Base-by-base conservation (phyloP, 2,888 invertebrate genomes). In the Xanthorhoe spadicearia region DNA sequence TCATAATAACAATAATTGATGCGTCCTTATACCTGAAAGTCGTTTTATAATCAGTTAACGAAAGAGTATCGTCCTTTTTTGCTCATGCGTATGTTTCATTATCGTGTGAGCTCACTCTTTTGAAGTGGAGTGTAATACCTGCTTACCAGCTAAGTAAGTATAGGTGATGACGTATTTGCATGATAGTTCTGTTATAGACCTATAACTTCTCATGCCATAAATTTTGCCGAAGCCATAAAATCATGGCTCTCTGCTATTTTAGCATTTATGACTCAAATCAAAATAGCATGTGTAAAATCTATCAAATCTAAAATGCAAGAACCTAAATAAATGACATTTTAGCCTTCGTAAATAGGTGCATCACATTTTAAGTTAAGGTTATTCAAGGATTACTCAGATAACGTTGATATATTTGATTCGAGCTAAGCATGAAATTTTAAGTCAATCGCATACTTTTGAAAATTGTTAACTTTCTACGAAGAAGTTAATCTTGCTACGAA, bases 271-370 rank as follows among this genome's bases (percentile, higher is more conserved):
- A 35, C 61, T 55, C 55, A 51, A 68, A 68, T 66, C 58, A 23
- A 64, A 66, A 69, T 71, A 67, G 72, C 74, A 71, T 74, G 71
- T 68, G 64, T 64, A 69, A 57, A 66, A 70, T 68, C 61, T 54
- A 55, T 57, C 63, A 64, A 64, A 55, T 58, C 49, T 54, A 51
- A 50, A 70, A 65, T 55, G 61, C 61, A 62, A 61, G 56, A 60
- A 57, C 19, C 15, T 32, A 64, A 67, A 53, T 54, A 56, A 66
- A 61, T 38, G 50, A 28, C 43, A 48, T 35, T 38, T 66, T 51
- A n/a, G 50, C 60, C 48, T 61, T 55, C 46, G 35, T 49, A 61
- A 64, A 56, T 57, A 64, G 38, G 28, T 68, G 64, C 68, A 68
- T 63, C 49, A 18, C 52, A 13, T 32, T 51, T n/a, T 4, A n/a